Evolutionary conservation across 2,113 vertebrate species (phyloP).

Genomic region (Hippocampus barbouri): DNA sequence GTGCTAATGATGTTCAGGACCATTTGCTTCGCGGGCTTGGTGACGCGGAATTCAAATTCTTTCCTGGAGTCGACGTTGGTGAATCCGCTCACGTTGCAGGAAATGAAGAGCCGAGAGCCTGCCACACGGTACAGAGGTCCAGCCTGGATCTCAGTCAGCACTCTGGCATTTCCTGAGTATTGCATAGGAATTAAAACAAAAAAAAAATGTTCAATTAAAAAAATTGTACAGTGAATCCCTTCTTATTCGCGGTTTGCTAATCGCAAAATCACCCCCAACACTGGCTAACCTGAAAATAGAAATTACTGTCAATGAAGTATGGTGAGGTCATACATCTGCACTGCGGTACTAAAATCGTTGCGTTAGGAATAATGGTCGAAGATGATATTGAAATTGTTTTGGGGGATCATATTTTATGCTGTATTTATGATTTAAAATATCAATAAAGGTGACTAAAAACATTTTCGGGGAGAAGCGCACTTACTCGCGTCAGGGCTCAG

Average conservation of each 20-base stretch:
- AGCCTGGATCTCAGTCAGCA: slow-evolving; percentile 61
- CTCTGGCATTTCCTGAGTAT: slow-evolving; percentile 38
- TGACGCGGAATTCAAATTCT: slow-evolving; percentile 71
- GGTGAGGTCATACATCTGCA: no score
- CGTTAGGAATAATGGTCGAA: no score
- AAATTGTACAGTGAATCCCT: neutral
- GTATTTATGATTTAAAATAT: no score
- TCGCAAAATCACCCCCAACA: neutral
- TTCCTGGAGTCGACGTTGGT: slow-evolving; percentile 14
- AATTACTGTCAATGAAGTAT: no score
- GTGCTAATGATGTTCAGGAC: slow-evolving; percentile 71
- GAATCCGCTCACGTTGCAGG: slow-evolving; percentile 79
- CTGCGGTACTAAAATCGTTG: no score
- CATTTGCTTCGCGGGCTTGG: neutral
- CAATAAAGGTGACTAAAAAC: no score
- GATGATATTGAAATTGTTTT: no score
- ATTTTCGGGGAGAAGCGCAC: no score
- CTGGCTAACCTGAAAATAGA: no score
- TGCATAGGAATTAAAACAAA: slow-evolving; percentile 9
- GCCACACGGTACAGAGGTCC: slow-evolving; percentile 77
- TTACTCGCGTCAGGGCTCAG: no score
- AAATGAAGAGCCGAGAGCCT: slow-evolving; percentile 73
- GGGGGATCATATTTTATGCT: no score
- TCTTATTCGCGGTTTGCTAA: neutral
- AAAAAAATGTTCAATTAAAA: neutral